Evolutionary conservation across 2,888 invertebrate species (phyloP).

Genomic region (Trichacis sp.): DNA sequence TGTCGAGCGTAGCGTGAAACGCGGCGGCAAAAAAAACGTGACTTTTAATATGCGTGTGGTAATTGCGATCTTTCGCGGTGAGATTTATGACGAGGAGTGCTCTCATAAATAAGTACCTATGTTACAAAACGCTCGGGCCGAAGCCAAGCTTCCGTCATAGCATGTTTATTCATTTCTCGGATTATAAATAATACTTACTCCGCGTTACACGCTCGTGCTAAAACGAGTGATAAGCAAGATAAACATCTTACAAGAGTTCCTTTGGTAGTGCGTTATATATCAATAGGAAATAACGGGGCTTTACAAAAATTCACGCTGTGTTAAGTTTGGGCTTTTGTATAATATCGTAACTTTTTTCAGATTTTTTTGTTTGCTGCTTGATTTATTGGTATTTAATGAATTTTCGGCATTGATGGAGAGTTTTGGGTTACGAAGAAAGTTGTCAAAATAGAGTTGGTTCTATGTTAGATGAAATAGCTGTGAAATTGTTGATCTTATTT

Average conservation of each 20-base stretch:
- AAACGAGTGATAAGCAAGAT: slow-evolving; percentile 40
- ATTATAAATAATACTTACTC: slow-evolving; percentile 41
- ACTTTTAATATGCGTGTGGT: slow-evolving; percentile 62
- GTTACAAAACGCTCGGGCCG: slow-evolving; percentile 34
- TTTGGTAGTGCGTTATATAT: slow-evolving; percentile 37
- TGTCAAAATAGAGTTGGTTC: too few species aligned
- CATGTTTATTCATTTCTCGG: slow-evolving; percentile 47
- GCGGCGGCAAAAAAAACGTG: slow-evolving; percentile 40
- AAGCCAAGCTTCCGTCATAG: slow-evolving; percentile 43
- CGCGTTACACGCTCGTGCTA: slow-evolving; percentile 38
- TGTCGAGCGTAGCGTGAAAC: not conserved
- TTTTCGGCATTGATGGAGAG: too few species aligned
- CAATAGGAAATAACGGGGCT: slow-evolving; percentile 20
- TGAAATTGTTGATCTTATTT: too few species aligned
- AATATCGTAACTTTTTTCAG: too few species aligned
- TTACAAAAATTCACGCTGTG: slow-evolving; percentile 11
- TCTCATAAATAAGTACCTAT: slow-evolving; percentile 56
- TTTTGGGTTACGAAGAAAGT: too few species aligned
- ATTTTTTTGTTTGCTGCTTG: too few species aligned
- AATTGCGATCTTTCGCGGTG: slow-evolving; percentile 60
- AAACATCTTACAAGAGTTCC: slow-evolving; percentile 37
- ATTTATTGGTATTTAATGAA: too few species aligned
- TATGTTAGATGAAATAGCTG: too few species aligned
- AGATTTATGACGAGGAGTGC: slow-evolving; percentile 59
- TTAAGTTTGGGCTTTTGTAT: too few species aligned